phyloP scores from a whole-genome alignment of 2,888 invertebrate species.

The Ormyrus labotus region DNA sequence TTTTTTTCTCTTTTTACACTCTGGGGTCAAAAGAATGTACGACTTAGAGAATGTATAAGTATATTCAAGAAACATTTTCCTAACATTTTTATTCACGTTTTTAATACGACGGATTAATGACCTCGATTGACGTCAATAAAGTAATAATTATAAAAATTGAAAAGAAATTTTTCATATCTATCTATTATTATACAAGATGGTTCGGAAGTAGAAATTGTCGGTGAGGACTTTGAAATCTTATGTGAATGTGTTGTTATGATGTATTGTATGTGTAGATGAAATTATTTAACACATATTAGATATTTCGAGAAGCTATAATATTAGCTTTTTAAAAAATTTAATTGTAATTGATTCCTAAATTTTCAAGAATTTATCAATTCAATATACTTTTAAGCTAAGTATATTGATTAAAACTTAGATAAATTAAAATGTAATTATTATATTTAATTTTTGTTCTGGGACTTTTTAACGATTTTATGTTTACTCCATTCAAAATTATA shows the following conservation, averaged over 20 bases:
- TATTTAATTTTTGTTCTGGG: constrained; percentile 30
- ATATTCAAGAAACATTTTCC: constrained; percentile 24
- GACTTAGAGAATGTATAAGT: constrained; percentile 22
- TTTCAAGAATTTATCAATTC: too few species aligned
- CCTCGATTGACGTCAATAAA: constrained; percentile 23
- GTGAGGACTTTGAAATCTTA: too few species aligned
- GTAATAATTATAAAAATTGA: constrained; percentile 14
- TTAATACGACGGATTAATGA: constrained; percentile 25
- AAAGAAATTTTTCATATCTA: constrained; percentile 37
- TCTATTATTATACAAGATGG: constrained; percentile 17
- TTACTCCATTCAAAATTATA: constrained; percentile 15
- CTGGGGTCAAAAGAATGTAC: constrained; percentile 22
- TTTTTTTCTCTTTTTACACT: constrained; percentile 31
- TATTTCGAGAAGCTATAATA: too few species aligned
- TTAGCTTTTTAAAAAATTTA: background rate
- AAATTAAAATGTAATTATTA: background rate
- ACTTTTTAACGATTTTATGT: constrained; percentile 17
- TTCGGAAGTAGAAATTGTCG: background rate
- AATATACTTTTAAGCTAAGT: background rate
- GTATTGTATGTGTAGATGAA: too few species aligned
- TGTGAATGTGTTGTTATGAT: too few species aligned
- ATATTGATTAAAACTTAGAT: background rate
- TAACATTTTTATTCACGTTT: constrained; percentile 26
- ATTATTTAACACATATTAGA: too few species aligned
- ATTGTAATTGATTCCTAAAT: too few species aligned